Evolutionary conservation across 2,113 vertebrate species (phyloP).

Genomic region (Otus sunia): DNA sequence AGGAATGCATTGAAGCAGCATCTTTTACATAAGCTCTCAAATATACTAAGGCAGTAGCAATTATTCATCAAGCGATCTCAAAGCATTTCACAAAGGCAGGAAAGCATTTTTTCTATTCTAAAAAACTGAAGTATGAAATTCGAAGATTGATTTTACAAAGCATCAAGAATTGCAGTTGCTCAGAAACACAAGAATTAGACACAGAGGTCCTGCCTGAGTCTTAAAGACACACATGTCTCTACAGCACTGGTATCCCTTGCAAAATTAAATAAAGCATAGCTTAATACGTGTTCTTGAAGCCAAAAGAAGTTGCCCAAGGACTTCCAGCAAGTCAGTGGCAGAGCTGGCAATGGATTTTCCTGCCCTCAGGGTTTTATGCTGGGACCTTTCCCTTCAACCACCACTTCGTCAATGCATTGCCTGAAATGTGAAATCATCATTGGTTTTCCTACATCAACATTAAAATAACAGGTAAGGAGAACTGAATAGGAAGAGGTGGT

Average conservation of each 20-base stretch:
- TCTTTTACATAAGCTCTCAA: not conserved
- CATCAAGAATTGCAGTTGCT: not conserved
- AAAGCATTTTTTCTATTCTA: not conserved
- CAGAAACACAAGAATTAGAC: not conserved
- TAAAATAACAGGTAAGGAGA: constrained; percentile 36
- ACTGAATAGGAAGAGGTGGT: constrained; percentile 21
- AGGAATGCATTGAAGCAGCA: not conserved
- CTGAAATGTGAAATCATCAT: constrained; percentile 10
- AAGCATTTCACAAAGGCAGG: not conserved
- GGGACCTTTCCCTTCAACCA: not conserved
- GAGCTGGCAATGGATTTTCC: not conserved
- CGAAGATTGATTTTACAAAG: not conserved
- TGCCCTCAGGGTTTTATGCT: not conserved
- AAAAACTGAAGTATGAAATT: not conserved
- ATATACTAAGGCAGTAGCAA: not conserved
- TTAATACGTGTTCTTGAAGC: fast-evolving
- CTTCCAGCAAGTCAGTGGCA: not conserved
- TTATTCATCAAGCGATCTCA: not conserved
- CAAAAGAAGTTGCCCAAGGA: not conserved
- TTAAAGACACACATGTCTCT: not conserved
- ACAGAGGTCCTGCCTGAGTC: not conserved
- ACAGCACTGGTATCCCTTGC: not conserved
- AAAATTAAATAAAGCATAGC: not conserved
- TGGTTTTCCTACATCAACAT: not conserved
- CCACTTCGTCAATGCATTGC: not conserved